These are phyloP conservation scores for Halcyon malimbica DNA, from an alignment of 2,113 vertebrate genomes.

Conservation along the genomic window DNA sequence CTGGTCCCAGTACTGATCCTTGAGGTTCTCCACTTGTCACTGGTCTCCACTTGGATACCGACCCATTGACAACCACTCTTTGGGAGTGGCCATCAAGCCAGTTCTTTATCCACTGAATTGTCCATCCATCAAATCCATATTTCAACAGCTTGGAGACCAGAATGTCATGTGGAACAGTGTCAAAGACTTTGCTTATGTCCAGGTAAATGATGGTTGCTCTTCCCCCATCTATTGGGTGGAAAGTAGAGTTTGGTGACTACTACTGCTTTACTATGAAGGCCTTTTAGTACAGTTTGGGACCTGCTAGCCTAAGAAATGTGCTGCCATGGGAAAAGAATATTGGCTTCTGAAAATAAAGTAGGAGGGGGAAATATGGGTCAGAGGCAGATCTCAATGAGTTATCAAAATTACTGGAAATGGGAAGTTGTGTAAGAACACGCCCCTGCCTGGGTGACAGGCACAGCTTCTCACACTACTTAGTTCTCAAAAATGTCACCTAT, in stretches of 20 bases:
- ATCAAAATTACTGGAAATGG: not conserved
- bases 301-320: not conserved
- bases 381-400: not conserved
- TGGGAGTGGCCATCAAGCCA: too few species aligned
- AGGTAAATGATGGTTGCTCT: too few species aligned
- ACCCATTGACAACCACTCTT: too few species aligned
- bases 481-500: not conserved
- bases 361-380: accelerated
- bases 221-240: too few species aligned
- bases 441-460: not conserved
- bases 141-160: too few species aligned
- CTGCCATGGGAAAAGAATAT: not conserved
- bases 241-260: not conserved
- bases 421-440: not conserved
- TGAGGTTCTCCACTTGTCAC: too few species aligned
- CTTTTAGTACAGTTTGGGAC: not conserved
- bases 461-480: not conserved
- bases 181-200: too few species aligned
- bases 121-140: too few species aligned
- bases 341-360: not conserved
- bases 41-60: too few species aligned
- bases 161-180: too few species aligned
- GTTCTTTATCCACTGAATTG: too few species aligned
- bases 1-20: too few species aligned
- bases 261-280: not conserved